A percentile compares a stretch with the other conserved stretches of the same genome.
These are phyloP conservation scores for Hemichromis elongatus DNA, from an alignment of 2,113 vertebrate species.

Conservation along the genomic window DNA sequence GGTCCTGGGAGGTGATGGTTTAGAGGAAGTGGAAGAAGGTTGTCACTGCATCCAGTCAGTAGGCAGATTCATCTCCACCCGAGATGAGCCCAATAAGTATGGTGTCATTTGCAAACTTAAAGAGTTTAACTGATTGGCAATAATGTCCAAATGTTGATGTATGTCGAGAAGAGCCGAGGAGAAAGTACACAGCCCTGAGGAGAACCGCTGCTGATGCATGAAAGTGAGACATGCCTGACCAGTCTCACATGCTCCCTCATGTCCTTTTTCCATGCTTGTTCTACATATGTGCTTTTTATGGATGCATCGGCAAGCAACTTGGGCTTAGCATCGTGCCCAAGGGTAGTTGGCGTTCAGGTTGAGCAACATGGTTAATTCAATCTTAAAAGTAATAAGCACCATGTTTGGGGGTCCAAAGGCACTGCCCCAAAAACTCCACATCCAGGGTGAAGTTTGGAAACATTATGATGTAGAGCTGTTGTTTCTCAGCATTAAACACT, in stretches of 20 bases:
- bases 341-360: not conserved
- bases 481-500: not conserved
- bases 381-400: not conserved
- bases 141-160: not conserved
- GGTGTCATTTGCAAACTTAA: not conserved
- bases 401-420: not conserved
- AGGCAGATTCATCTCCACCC: not conserved
- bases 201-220: not conserved
- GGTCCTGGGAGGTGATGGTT: not conserved
- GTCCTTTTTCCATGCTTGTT: not conserved
- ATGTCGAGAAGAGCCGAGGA: not conserved
- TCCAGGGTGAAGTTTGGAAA: not conserved
- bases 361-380: not conserved
- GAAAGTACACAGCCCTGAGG: not conserved
- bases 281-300: not conserved
- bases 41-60: not conserved
- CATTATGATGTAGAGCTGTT: not conserved
- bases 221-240: not conserved
- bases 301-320: not conserved
- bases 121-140: not conserved
- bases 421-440: not conserved
- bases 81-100: not conserved
- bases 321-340: not conserved
- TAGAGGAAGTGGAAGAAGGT: not conserved
- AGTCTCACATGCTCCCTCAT: no score